Base-by-base conservation (phyloP, 1,140 invertebrate species). In the Lasioglossum baleicum region DNA sequence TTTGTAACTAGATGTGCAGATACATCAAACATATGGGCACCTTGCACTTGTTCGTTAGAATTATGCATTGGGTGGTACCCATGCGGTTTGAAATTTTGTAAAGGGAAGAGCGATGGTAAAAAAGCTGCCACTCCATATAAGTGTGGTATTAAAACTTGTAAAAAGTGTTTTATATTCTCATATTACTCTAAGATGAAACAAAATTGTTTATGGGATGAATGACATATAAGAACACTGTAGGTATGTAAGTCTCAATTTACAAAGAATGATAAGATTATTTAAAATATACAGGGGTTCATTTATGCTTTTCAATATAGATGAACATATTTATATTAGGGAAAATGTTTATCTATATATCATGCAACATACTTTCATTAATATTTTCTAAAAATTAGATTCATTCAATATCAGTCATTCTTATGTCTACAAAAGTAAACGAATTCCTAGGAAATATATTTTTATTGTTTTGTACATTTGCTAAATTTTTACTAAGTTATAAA, bases 121-220 rank as follows among this genome's bases (percentile, higher is more conserved):
- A 94, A 95, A 74, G 83, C 90, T 42, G 89, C 91, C 0, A 92
- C 92, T 82, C 96, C 95, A 81, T 98, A 98, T 92, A 94, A 98
- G 20, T 99, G 98, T 92, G 98, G 98, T 70, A 99, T 99, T 89
- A 98, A 98, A 93, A 99, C 98, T 7, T 99, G 98, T 92, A 96
- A 96, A 88, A 96, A 97, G 91, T 98, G 97, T 93, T 95, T 96
- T 89, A 95, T 96, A 83, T 99, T 98, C 92, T 95, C 96, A 72
- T 98, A 97, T 93, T 96, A 96, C 90, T 97, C 97, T 63, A 94
- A 95, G 74, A 95, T 96, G 89, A 97, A 98, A 91, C 95, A 97
- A 85, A 94, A 95, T 85, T 99, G 98, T 93, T 93, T 98, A 78
- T 97, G 96, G 97, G 97, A 98, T 92, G 96, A 96, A 96, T 96